These are phyloP conservation scores for Trogon surrucura DNA, from an alignment of 2,113 vertebrate genomes.

Conservation along the genomic window DNA sequence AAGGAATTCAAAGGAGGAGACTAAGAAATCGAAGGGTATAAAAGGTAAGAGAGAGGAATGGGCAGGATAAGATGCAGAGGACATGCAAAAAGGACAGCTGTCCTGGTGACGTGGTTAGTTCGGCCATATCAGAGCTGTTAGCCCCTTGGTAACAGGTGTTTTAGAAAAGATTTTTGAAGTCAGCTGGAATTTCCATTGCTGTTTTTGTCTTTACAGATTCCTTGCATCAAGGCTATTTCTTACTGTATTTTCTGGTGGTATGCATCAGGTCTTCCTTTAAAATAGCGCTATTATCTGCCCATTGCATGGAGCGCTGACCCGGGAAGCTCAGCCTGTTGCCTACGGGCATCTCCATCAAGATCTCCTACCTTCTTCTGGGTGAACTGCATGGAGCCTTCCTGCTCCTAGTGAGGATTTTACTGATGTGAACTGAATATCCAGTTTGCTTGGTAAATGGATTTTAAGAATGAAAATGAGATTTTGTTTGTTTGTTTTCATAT, in stretches of 20 bases:
- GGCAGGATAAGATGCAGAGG: background rate
- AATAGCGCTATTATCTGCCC: background rate
- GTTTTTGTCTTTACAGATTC: background rate
- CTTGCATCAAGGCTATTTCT: background rate
- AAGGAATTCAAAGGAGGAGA: background rate
- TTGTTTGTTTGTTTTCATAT: background rate
- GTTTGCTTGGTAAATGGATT: background rate
- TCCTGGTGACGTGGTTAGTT: background rate
- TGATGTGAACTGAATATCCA: background rate
- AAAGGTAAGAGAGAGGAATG: background rate
- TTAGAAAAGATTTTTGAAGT: background rate
- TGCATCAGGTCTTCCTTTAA: background rate
- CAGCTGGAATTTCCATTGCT: background rate
- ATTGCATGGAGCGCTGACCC: background rate
- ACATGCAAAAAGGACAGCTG: background rate
- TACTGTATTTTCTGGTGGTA: background rate
- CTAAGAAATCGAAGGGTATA: background rate
- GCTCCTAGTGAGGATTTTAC: background rate
- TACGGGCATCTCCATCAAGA: background rate
- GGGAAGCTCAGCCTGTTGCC: background rate
- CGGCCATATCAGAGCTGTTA: background rate
- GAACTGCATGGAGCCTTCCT: background rate
- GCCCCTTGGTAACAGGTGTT: background rate
- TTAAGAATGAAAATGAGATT: slow-evolving; percentile 18
- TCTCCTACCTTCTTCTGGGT: background rate